phyloP scores from a whole-genome alignment of 2,113 vertebrate genomes.

The Turdus rufiventris region DNA sequence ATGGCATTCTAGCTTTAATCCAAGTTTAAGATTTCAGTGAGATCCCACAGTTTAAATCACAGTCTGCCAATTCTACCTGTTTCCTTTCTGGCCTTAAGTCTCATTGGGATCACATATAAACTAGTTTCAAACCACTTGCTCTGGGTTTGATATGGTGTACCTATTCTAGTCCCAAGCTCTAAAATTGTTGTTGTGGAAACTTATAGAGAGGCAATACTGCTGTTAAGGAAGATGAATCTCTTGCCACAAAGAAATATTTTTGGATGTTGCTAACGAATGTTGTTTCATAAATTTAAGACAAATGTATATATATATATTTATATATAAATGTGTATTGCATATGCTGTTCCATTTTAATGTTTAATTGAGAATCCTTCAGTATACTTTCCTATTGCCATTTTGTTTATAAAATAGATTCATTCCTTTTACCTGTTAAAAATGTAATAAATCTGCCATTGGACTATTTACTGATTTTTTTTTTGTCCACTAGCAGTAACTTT shows the following conservation, averaged over 20 bases:
- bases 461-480: not conserved
- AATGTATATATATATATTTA: conserved; percentile 39
- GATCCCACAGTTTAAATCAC: not conserved
- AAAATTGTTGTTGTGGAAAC: not conserved
- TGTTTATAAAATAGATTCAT: conserved; percentile 9
- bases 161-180: not conserved
- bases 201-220: not conserved
- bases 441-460: conserved; percentile 29
- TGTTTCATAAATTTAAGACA: conserved; percentile 39
- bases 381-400: not conserved
- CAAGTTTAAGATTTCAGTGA: not conserved
- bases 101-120: not conserved
- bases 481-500: not conserved
- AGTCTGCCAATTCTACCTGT: not conserved
- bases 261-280: conserved; percentile 28
- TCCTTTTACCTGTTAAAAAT: conserved; percentile 24
- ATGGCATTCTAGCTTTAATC: conserved; percentile 1
- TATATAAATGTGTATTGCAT: not conserved
- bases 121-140: not conserved
- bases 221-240: not conserved
- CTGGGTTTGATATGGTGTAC: not conserved
- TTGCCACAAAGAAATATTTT: not conserved
- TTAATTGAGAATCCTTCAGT: not conserved
- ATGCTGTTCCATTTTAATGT: not conserved
- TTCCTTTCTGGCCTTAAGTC: not conserved